A percentile compares a stretch with the other conserved stretches of the same genome.
These are phyloP conservation scores for Emberiza fucata DNA, from an alignment of 2,113 vertebrate genomes.

Conservation along the genomic window DNA sequence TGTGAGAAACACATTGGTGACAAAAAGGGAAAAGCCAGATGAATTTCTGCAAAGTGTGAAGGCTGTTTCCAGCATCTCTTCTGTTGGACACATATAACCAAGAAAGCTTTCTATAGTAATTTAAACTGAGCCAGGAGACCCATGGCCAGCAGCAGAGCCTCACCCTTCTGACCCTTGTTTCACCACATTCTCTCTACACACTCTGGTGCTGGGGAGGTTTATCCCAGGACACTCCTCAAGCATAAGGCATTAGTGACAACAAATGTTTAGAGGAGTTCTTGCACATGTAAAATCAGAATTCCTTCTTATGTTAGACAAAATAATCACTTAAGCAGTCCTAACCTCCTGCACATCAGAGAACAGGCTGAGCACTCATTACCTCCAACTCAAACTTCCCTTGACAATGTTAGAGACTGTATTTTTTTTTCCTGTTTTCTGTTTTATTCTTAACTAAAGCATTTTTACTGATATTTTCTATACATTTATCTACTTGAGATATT, in stretches of 20 bases:
- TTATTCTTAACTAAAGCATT: background rate
- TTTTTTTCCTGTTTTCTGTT: background rate
- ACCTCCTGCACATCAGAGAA: background rate
- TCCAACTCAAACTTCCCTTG: background rate
- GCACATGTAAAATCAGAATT: background rate
- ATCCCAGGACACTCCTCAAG: background rate
- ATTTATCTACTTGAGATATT: background rate
- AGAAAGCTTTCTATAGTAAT: background rate
- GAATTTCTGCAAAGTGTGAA: background rate
- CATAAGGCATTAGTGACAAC: constrained; percentile 28
- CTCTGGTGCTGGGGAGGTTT: background rate
- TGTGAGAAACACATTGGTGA: background rate
- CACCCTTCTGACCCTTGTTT: background rate
- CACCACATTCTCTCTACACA: background rate
- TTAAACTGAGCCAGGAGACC: background rate
- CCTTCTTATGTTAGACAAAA: background rate
- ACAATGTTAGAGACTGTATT: fast-evolving
- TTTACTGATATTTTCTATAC: background rate
- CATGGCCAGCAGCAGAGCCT: background rate
- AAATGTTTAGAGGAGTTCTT: constrained; percentile 19
- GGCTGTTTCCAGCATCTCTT: background rate
- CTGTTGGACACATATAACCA: background rate
- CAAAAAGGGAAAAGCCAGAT: background rate
- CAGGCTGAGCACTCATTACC: background rate
- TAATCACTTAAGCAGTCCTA: background rate